phyloP scores from a whole-genome alignment of 2,888 invertebrate species.

The Rugalucina vietnamica region DNA sequence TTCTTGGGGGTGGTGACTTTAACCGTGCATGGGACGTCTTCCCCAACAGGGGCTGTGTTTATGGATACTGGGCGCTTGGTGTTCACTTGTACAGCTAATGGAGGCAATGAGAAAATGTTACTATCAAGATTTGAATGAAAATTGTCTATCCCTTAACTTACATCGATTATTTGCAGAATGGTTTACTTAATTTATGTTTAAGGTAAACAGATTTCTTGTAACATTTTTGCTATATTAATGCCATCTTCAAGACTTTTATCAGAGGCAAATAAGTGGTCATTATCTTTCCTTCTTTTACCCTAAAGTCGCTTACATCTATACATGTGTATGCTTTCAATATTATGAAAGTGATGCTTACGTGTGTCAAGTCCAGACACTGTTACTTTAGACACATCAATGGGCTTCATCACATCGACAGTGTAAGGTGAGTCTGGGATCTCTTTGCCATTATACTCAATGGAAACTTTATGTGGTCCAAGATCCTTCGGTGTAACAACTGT shows the following conservation, averaged over 20 bases:
- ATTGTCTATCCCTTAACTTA: too few species aligned
- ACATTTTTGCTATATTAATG: too few species aligned
- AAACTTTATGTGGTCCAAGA: slow-evolving; percentile 81
- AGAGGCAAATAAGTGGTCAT: too few species aligned
- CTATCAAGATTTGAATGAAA: background rate
- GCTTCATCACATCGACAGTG: slow-evolving; percentile 79
- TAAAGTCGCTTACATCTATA: too few species aligned
- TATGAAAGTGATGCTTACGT: slow-evolving; percentile 88
- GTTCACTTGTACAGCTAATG: slow-evolving; percentile 64
- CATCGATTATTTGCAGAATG: too few species aligned
- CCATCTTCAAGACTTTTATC: too few species aligned
- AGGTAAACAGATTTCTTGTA: too few species aligned
- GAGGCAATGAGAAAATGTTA: background rate
- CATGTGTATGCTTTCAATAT: too few species aligned
- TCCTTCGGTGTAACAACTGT: slow-evolving; percentile 80
- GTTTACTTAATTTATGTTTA: too few species aligned
- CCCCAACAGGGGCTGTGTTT: slow-evolving; percentile 61
- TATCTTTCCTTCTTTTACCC: too few species aligned
- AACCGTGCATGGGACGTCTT: slow-evolving; percentile 64
- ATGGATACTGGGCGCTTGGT: slow-evolving; percentile 57
- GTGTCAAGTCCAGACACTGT: slow-evolving; percentile 93
- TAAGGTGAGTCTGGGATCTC: slow-evolving; percentile 82
- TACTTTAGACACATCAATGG: slow-evolving; percentile 90
- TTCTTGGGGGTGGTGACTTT: slow-evolving; percentile 79
- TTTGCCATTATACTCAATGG: slow-evolving; percentile 81